These are phyloP conservation scores for Beroe ovata DNA, from an alignment of 37 sponge, comb jelly and placozoan species.

Conservation along the genomic window DNA sequence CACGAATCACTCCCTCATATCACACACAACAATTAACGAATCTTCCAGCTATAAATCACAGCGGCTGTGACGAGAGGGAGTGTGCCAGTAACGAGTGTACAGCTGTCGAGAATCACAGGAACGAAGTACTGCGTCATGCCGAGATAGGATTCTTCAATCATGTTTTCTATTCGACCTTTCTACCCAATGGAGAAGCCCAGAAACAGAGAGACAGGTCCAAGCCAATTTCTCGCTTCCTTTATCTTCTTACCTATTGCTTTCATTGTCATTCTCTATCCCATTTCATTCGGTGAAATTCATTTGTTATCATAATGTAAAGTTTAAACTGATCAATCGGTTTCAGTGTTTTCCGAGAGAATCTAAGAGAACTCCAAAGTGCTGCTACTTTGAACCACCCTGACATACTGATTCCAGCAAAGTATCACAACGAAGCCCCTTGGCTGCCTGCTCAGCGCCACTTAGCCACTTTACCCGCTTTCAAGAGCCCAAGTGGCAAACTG, in stretches of 20 bases:
- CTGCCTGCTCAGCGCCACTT: constrained; percentile 35
- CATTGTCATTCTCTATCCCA: no score
- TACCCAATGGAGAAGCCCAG: constrained; percentile 59
- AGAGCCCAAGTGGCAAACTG: constrained; percentile 84
- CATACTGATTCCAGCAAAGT: constrained; percentile 75
- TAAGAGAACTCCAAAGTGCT: constrained; percentile 61
- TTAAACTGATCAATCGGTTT: no score
- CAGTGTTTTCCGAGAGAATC: constrained; percentile 77
- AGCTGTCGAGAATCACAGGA: constrained; percentile 37
- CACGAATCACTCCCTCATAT: no score
- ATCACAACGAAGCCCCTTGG: constrained; percentile 45
- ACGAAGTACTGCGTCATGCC: constrained; percentile 41
- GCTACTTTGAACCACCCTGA: constrained; percentile 73
- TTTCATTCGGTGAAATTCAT: no score
- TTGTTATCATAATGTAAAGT: no score
- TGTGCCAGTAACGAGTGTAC: constrained; percentile 56
- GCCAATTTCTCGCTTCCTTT: no score
- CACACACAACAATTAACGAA: not conserved
- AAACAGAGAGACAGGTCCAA: constrained; percentile 51
- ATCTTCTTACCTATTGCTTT: no score
- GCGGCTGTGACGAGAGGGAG: constrained; percentile 58
- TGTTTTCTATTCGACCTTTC: constrained; percentile 6
- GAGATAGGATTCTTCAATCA: constrained; percentile 24
- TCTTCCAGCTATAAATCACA: constrained; percentile 53
- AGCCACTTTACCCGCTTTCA: not conserved